These are phyloP conservation scores for Anguilla marmorata DNA, from an alignment of 2,797 vertebrate species.

Conservation along the genomic window DNA sequence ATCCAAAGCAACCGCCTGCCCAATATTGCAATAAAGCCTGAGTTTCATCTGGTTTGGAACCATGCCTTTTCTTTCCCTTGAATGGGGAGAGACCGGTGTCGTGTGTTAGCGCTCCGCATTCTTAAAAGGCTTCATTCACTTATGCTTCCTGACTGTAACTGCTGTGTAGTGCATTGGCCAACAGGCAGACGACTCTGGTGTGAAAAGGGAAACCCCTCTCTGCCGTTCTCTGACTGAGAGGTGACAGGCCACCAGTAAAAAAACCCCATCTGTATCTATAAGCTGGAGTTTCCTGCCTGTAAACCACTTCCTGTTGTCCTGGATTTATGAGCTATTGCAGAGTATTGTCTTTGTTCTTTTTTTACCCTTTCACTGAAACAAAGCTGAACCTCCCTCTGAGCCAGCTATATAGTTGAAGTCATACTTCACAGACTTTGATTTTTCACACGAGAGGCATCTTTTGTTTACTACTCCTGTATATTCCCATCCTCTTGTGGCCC, in stretches of 20 bases:
- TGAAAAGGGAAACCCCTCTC: not conserved
- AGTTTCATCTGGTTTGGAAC: not conserved
- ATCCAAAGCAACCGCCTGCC: not conserved
- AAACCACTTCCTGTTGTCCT: conserved; percentile 13
- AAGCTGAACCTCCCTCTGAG: conserved; percentile 1
- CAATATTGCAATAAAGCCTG: not conserved
- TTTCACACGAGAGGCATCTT: not conserved
- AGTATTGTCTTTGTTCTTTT: not conserved
- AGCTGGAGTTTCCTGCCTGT: conserved; percentile 1
- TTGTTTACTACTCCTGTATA: not conserved
- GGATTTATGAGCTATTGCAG: not conserved
- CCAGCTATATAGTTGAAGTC: not conserved
- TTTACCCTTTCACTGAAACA: not conserved
- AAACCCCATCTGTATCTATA: conserved; percentile 13
- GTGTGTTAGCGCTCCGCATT: not conserved
- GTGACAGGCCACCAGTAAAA: not conserved
- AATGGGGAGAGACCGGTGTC: not conserved
- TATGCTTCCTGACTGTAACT: not conserved
- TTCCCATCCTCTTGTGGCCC: not conserved
- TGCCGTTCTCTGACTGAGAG: not conserved
- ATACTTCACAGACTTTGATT: not conserved
- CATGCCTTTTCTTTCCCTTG: not conserved
- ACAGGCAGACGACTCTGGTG: not conserved
- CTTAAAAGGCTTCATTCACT: not conserved
- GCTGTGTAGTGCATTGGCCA: not conserved